Conservation (phyloP, 2,113 vertebrate species). For the Syrmaticus mikado region DNA sequence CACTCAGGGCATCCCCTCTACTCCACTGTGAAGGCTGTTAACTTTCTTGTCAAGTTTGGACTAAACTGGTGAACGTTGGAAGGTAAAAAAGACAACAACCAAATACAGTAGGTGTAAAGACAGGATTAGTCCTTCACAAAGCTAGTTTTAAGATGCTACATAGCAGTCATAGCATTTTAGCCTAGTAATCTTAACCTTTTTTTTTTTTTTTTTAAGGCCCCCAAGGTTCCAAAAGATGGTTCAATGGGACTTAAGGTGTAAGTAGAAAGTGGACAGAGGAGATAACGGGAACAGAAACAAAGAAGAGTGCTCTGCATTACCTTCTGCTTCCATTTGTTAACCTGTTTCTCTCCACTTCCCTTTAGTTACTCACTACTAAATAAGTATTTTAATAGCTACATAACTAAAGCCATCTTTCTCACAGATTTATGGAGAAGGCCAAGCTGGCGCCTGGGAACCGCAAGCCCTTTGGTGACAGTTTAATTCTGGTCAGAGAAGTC, state of each 20-base stretch:
- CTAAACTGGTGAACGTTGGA: neutral
- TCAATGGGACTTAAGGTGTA: neutral
- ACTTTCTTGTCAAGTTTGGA: neutral
- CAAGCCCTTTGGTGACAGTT: slow-evolving; percentile 64
- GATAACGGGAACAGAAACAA: neutral
- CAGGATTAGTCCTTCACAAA: neutral
- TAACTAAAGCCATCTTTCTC: slow-evolving; percentile 65
- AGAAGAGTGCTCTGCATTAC: neutral
- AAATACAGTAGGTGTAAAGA: neutral
- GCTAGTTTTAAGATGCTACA: neutral
- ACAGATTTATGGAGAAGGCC: slow-evolving; percentile 71
- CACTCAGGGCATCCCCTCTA: neutral
- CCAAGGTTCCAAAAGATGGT: neutral
- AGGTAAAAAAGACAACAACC: neutral
- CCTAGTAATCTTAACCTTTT: neutral
- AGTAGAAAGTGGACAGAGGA: neutral
- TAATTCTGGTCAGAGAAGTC: slow-evolving; percentile 75
- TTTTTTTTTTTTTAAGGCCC: neutral
- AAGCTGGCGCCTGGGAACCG: slow-evolving; percentile 53
- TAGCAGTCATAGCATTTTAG: neutral
- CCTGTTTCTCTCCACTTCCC: neutral
- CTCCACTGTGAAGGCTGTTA: neutral
- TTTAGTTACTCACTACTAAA: slow-evolving; percentile 67
- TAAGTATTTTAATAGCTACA: slow-evolving; percentile 74
- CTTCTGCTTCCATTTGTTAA: slow-evolving; percentile 1